Evolutionary conservation across 2,113 vertebrate genomes (phyloP).

Genomic region (Calidris pugnax): DNA sequence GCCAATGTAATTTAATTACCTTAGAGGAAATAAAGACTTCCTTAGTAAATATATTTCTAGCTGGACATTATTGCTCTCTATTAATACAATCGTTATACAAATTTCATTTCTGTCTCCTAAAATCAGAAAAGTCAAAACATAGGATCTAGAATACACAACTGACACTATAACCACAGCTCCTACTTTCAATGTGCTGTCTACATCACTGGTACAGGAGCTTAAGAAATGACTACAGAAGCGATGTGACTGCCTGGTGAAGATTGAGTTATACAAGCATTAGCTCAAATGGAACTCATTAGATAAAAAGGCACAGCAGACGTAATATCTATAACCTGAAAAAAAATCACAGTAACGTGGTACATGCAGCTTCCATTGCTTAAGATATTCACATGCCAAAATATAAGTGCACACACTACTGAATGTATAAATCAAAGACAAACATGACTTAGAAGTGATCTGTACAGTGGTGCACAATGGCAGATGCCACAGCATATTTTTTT

Average conservation of each 20-base stretch:
- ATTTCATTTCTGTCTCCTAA: background rate
- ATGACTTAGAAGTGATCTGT: conserved; percentile 34
- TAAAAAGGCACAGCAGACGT: background rate
- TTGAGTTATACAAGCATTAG: conserved; percentile 10
- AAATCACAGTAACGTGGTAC: background rate
- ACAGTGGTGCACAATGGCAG: conserved; percentile 57
- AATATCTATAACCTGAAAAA: background rate
- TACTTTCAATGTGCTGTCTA: conserved; percentile 17
- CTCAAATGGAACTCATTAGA: conserved; percentile 35
- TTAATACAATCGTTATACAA: background rate
- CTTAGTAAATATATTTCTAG: background rate
- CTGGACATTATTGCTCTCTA: background rate
- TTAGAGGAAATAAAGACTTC: background rate
- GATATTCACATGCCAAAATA: background rate
- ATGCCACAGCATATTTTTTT: conserved; percentile 72
- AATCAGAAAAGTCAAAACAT: background rate
- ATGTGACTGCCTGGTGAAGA: conserved; percentile 41
- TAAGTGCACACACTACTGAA: background rate
- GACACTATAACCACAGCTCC: background rate
- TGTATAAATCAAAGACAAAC: background rate
- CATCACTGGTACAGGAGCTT: background rate
- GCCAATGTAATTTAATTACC: background rate
- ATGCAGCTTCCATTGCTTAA: background rate
- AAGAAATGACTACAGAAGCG: conserved; percentile 3
- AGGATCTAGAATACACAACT: background rate